These are phyloP conservation scores for Allygus modestus DNA, from an alignment of 2,888 invertebrate species.

Conservation along the genomic window DNA sequence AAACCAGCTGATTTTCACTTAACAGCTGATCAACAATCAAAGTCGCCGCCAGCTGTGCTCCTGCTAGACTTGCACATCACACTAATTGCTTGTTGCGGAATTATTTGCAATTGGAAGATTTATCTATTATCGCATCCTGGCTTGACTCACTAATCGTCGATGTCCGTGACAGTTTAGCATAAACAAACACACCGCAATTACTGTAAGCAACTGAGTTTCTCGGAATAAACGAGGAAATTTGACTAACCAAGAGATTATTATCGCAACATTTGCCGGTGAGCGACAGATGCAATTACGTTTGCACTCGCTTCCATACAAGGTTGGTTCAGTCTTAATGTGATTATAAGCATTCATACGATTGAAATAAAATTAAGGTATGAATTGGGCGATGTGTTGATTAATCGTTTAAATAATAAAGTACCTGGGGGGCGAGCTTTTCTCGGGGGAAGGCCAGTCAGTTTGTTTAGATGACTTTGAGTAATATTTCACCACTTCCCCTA, in stretches of 20 bases:
- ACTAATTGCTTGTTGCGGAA: background rate
- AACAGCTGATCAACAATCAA: background rate
- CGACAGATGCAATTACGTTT: background rate
- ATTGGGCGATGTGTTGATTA: too few species aligned
- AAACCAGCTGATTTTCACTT: too few species aligned
- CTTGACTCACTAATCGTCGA: background rate
- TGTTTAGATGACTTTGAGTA: too few species aligned
- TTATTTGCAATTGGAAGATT: background rate
- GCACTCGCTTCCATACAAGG: background rate
- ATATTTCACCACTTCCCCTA: too few species aligned
- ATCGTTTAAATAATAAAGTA: too few species aligned
- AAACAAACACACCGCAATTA: slow-evolving; percentile 1
- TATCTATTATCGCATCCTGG: slow-evolving; percentile 3
- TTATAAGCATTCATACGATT: too few species aligned
- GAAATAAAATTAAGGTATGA: too few species aligned
- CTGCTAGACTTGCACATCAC: too few species aligned
- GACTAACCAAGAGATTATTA: background rate
- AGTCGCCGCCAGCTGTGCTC: too few species aligned
- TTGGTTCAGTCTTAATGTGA: too few species aligned
- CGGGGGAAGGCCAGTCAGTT: too few species aligned
- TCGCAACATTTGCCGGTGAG: slow-evolving; percentile 2
- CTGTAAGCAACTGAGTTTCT: background rate
- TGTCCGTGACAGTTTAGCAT: slow-evolving; percentile 14
- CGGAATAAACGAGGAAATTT: background rate
- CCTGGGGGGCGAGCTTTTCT: too few species aligned